A percentile compares a stretch with the other conserved stretches of the same genome.
Conservation (phyloP, 2,113 vertebrate species). For the Emydocephalus ijimae region DNA sequence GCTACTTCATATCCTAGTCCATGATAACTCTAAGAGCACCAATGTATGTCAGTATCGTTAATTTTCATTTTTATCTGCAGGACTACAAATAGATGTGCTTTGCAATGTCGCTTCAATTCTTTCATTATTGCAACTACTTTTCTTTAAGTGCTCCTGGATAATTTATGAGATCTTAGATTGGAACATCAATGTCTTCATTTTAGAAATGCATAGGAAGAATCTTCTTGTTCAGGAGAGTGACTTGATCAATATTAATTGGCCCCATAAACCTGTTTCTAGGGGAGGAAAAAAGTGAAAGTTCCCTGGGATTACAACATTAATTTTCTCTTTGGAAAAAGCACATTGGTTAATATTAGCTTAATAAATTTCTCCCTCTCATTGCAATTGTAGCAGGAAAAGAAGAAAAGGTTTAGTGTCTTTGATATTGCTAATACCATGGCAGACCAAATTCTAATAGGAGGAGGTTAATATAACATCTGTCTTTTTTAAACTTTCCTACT, state of each 20-base stretch:
- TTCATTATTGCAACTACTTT: conserved; percentile 6
- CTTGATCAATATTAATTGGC: conserved; percentile 30
- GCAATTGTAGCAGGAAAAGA: background rate
- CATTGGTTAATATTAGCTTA: background rate
- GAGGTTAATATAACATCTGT: conserved; percentile 38
- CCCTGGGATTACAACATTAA: background rate
- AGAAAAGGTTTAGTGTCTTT: conserved; percentile 2
- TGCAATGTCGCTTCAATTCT: conserved; percentile 16
- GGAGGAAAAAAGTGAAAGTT: background rate
- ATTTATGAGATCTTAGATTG: conserved; percentile 27
- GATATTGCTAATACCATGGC: background rate
- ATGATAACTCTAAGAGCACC: conserved; percentile 23
- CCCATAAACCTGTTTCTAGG: background rate
- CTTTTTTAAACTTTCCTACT: conserved; percentile 34
- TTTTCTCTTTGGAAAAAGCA: conserved; percentile 10
- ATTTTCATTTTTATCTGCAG: background rate
- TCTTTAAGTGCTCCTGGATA: conserved; percentile 9
- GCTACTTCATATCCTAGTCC: conserved; percentile 12
- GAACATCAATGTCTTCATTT: background rate
- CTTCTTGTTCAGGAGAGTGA: background rate
- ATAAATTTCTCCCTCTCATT: conserved; percentile 19
- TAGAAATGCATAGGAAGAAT: conserved; percentile 8
- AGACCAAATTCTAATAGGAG: conserved; percentile 7
- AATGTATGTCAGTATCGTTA: conserved; percentile 17
- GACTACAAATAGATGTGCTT: conserved; percentile 20